These are phyloP conservation scores for Vidua macroura DNA, from an alignment of 2,113 vertebrate species.

Conservation along the genomic window DNA sequence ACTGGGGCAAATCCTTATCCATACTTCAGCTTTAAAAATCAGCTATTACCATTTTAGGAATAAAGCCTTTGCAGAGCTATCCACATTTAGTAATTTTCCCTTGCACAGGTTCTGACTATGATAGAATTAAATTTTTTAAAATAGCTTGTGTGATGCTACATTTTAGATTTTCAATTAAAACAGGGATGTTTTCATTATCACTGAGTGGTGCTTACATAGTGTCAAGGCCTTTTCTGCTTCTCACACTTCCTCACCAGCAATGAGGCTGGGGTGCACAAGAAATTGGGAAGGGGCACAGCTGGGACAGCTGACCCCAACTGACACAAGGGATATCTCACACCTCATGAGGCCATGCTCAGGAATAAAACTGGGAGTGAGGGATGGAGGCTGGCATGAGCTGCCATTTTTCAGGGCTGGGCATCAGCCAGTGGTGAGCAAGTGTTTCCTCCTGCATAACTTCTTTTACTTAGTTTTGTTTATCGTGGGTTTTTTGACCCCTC, in stretches of 20 bases:
- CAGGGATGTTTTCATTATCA: background rate
- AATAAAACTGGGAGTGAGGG: background rate
- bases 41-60: background rate
- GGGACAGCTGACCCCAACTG: background rate
- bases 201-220: background rate
- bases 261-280: rapidly evolving
- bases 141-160: background rate
- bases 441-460: background rate
- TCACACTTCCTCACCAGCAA: rapidly evolving
- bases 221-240: background rate
- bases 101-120: background rate
- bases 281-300: background rate
- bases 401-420: background rate
- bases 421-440: rapidly evolving
- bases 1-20: background rate
- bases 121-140: background rate
- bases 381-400: background rate
- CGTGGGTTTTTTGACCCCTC: rapidly evolving
- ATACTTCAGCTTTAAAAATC: background rate
- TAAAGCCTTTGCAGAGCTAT: background rate
- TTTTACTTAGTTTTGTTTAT: background rate
- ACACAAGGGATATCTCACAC: background rate
- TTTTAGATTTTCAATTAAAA: background rate
- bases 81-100: background rate
- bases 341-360: background rate